Base-by-base conservation (phyloP, 2,888 invertebrate genomes). In the Pyralis farinalis region DNA sequence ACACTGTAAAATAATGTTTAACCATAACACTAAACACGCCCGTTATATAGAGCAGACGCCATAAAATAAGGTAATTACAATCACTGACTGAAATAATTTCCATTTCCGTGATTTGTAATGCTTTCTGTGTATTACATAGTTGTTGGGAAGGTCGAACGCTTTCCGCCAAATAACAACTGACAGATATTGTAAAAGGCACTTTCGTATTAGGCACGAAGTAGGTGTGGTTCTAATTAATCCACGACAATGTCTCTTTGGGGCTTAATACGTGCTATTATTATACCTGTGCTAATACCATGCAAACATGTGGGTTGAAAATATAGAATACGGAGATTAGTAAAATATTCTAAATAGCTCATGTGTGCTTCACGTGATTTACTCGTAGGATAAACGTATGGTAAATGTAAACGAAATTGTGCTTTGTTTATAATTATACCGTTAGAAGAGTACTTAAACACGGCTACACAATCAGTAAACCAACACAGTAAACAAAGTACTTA, bases 201-300 rank as follows among this genome's bases (percentile, higher is more conserved):
- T 63, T 57, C 40, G 47, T 52, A 59, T 55, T 59, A 58, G 56
- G 43, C 36, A 53, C 63, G 58, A 56, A 53, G 47, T 49, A 59
- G 79, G 85, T 48, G 68, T 51, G 73, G 73, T 67, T 46, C 57
- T 76, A 81, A 80, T 82, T 79, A 76, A 62, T 55, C 53, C 49
- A 53, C 58, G 58, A 64, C 60, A 61, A 20, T 39, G 52, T 55
- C 60, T 58, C 58, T 36, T 31, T 40, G 56, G 55, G 53, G 42
- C 50, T 48, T 55, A 30, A n/a, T n/a, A n/a, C n/a, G n/a, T n/a
- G n/a, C n/a, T n/a, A n/a, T n/a, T n/a, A n/a, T n/a, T n/a, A n/a
- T n/a, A n/a, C n/a, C n/a, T 46, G 42, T 34, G 30, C 54, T 28
- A 55, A 53, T 53, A 53, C 51, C 39, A 46, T 42, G 50, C 40